A percentile compares a stretch with the other conserved stretches of the same genome.
These are phyloP conservation scores for Rhopalosiphum maidis DNA, from an alignment of 1,140 invertebrate species.

Conservation along the genomic window DNA sequence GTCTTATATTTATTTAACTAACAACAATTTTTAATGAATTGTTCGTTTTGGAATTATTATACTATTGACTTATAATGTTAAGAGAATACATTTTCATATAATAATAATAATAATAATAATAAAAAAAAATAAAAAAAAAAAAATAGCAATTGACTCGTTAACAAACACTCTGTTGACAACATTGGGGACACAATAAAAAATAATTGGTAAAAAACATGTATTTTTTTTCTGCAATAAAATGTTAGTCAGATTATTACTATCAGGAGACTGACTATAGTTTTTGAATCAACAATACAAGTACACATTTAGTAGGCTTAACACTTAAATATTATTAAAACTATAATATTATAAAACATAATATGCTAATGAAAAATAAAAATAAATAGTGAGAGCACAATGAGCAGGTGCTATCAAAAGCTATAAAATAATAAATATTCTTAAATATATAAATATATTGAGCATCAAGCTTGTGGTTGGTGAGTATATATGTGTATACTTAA, in stretches of 20 bases:
- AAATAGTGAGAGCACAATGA: slow-evolving; percentile 11
- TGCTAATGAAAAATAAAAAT: neutral
- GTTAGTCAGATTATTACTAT: neutral
- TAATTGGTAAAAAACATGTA: neutral
- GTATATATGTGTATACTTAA: neutral
- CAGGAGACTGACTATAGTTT: neutral
- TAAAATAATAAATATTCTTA: neutral
- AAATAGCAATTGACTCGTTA: neutral
- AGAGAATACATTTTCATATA: neutral
- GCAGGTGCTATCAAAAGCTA: neutral
- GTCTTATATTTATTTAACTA: neutral
- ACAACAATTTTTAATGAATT: slow-evolving; percentile 35
- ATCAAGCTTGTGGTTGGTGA: slow-evolving; percentile 27
- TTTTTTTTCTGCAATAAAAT: neutral
- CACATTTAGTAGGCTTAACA: neutral
- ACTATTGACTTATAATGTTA: neutral
- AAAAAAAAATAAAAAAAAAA: neutral
- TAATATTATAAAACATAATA: neutral
- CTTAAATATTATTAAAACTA: neutral
- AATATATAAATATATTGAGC: neutral
- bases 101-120: neutral
- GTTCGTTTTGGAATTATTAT: neutral
- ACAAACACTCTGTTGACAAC: neutral
- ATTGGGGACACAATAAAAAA: neutral
- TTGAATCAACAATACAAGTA: neutral